Base-by-base conservation (phyloP, 2,113 vertebrate species). In the Ammodytes dubius region DNA sequence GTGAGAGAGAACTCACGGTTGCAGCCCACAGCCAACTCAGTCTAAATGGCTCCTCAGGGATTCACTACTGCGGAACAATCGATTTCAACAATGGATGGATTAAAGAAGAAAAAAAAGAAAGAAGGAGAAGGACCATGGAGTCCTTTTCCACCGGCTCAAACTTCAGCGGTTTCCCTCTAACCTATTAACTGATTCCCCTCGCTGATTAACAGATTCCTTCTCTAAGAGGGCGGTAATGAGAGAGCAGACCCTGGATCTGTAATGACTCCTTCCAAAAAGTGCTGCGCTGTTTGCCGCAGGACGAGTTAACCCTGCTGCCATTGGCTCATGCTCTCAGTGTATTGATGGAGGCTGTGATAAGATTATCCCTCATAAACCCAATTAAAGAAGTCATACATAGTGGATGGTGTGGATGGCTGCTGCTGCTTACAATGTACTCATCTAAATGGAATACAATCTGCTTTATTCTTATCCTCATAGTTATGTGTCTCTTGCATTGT, bases 31-130 rank as follows among this genome's bases (percentile, higher is more conserved):
- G 87, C 91, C 84, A 85, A 84, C 77, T 78, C 90, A 71, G 79
- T 81, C 66, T 88, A 89, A 94, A 94, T 91, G 79, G 91, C 87
- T 92, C 92, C 90, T 93, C 87, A 74, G 90, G 90, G 92, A 90
- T 87, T 86, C 85, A 81, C 86, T 85, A 88, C 92, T 87, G 90
- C 66, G 79, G 84, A 91, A 88, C 89, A 88, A 94, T 93, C 87
- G 85, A 94, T 93, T 93, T 84, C 50, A 77, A 84, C 87, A 92
- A 93, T 86, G 88, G 85, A 89, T 80, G 87, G 81, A 83, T 88
- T 76, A 85, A 87, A 88, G 67, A 86, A 87, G 19, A 47, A 58
- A 73, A 46, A 46, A 83, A 79, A 53, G 70, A 85, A 54, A 54
- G n/a, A 19, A 54, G 27, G 27, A 27, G 27, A 61, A 19, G 42